These are phyloP conservation scores for Rhaphigaster nebulosa DNA, from an alignment of 2,888 invertebrate species.

Conservation along the genomic window DNA sequence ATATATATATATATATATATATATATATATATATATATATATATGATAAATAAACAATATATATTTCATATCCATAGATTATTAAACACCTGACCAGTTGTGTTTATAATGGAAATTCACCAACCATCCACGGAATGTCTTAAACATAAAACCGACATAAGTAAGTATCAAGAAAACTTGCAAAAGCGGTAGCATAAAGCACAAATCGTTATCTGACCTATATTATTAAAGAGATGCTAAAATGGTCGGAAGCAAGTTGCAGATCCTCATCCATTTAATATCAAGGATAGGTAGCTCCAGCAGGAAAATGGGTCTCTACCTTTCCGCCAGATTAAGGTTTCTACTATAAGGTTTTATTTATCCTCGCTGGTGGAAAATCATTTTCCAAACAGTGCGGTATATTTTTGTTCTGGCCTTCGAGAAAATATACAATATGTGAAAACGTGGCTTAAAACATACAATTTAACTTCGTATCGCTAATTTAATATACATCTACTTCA, in stretches of 20 bases:
- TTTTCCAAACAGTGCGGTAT: background rate
- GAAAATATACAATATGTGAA: background rate
- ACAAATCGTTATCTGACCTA: conserved; percentile 1
- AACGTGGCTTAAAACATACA: background rate
- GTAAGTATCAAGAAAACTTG: background rate
- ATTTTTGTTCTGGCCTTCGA: background rate
- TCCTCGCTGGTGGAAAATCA: conserved; percentile 1
- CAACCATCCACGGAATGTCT: background rate
- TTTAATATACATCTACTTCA: background rate
- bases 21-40: no score
- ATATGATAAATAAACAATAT: no score
- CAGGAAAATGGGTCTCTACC: conserved; percentile 26
- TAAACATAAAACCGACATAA: background rate
- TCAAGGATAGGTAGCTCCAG: background rate
- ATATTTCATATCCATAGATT: no score
- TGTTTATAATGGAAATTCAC: no score
- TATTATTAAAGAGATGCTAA: conserved; percentile 20
- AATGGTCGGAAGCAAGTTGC: conserved; percentile 23
- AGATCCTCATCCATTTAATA: conserved; percentile 41
- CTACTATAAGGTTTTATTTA: conserved; percentile 33
- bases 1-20: no score
- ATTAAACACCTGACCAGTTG: no score
- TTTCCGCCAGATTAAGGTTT: conserved; percentile 45
- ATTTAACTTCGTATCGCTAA: background rate
- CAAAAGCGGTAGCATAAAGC: background rate